Evolutionary conservation across 2,797 vertebrate genomes (phyloP), one percentile per base, ranked within the genome.

Genomic region (Myoxocephalus aenaeus): DNA sequence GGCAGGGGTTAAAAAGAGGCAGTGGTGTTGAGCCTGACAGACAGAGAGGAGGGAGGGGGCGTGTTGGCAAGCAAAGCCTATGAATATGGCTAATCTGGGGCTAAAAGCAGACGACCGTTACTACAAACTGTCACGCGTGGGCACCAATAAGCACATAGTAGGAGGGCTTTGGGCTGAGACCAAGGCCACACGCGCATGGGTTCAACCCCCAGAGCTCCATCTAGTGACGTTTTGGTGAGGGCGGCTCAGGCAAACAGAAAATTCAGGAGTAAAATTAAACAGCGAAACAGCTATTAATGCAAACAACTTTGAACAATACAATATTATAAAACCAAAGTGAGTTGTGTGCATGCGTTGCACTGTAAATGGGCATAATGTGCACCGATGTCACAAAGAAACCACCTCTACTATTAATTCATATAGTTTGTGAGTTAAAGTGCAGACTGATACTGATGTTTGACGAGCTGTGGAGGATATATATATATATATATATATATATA

Each of bases 1-100:
- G 63, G 73, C 86, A 90, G 76, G 87, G 86, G 91, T 90, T 90
- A 89, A 91, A 90, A 73, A 82, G 80, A 75, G 83, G 61, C 65
- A 48, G 80, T 14, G 65, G 38, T 4, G 74, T 7, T 59, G 54
- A 65, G 53, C 48, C 65, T 66, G 72, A 73, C 40, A 51, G 73
- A 44, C 36, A 51, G 42, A 38, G 32, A 22, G 58, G 57, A 56
- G 64, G 62, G 58, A 42, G n/a, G 65, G 86, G 84, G 88, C 70
- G 91, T 82, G 87, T 80, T 70, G 5, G 84, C 53, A 32, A 27
- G 75, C 66, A 65, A 78, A 89, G 70, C 70, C 87, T 61, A 73
- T 80, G 88, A 81, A 87, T 79, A 75, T 80, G 86, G 85, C 75
- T 92, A 85, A 89, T 91, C 85, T 81, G 2, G 50, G 58, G 65